These are phyloP conservation scores for Otolemur garnettii DNA, from an alignment of 2,113 vertebrate species.

Conservation along the genomic window DNA sequence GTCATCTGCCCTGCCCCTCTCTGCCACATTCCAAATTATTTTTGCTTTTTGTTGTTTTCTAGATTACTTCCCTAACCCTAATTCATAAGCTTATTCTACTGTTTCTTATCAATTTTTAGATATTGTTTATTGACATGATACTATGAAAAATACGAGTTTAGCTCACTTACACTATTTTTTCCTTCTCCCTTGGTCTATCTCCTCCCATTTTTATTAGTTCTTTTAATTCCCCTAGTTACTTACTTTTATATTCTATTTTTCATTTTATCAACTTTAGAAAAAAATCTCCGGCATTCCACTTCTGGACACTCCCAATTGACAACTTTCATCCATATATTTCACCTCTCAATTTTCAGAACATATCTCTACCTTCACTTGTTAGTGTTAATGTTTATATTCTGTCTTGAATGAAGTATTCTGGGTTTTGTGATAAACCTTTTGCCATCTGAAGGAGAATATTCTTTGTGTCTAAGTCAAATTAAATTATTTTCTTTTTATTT, in stretches of 20 bases:
- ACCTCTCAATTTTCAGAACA: background rate
- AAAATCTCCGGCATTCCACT: background rate
- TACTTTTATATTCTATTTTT: background rate
- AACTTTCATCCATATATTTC: background rate
- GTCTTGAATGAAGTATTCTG: background rate
- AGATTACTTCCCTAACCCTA: background rate
- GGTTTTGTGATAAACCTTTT: background rate
- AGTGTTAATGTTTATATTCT: background rate
- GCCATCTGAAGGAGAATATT: conserved; percentile 31
- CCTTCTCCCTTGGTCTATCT: background rate
- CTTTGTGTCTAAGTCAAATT: background rate
- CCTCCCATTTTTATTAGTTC: background rate
- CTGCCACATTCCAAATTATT: background rate
- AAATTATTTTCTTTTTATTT: conserved; percentile 4
- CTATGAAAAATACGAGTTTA: background rate
- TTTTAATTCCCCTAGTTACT: background rate
- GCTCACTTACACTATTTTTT: background rate
- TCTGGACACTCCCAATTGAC: background rate
- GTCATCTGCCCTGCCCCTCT: background rate
- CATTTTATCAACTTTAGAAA: background rate
- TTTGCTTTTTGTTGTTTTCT: background rate
- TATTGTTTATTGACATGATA: background rate
- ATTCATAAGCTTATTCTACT: background rate
- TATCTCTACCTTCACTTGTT: background rate
- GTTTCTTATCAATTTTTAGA: background rate